Conservation (phyloP, 2,888 invertebrate species). For the Himalopsyche tibetana region DNA sequence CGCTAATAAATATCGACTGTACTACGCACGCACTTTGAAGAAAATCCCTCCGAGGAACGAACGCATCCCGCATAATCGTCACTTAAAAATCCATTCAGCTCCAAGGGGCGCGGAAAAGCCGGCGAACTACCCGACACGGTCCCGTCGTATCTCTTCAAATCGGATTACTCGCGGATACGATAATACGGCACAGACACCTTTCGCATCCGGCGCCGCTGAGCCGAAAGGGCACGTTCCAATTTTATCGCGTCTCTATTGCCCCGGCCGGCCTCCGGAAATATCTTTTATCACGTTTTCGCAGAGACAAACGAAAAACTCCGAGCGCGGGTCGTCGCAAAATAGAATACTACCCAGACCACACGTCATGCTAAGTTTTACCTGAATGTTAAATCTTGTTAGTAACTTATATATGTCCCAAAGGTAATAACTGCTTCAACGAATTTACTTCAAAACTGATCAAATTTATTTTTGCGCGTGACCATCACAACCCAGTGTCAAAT, state of each 20-base stretch:
- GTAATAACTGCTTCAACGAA: too few species aligned
- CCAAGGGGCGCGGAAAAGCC: constrained; percentile 14
- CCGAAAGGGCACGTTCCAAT: constrained; percentile 63
- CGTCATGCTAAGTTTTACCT: not conserved
- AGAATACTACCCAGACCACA: not conserved
- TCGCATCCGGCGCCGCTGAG: constrained; percentile 52
- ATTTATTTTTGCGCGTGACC: too few species aligned
- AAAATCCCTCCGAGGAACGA: not conserved
- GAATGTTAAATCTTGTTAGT: not conserved
- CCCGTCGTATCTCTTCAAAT: constrained; percentile 61
- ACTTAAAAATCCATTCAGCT: constrained; percentile 40
- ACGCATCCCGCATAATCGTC: constrained; percentile 42
- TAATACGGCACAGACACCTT: constrained; percentile 61
- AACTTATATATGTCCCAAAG: not conserved
- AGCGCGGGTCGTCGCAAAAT: constrained; percentile 18
- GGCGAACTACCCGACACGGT: constrained; percentile 34
- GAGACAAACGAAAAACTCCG: constrained; percentile 63
- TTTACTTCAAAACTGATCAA: too few species aligned
- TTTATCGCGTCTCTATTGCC: constrained; percentile 66
- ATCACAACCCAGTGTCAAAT: too few species aligned
- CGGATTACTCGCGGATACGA: constrained; percentile 61
- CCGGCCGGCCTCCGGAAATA: constrained; percentile 59
- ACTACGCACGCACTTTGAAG: not conserved
- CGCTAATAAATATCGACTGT: constrained; percentile 23
- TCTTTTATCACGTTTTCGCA: constrained; percentile 63